Evolutionary conservation across 2,113 vertebrate species (phyloP).

Genomic region (Octodon degus): DNA sequence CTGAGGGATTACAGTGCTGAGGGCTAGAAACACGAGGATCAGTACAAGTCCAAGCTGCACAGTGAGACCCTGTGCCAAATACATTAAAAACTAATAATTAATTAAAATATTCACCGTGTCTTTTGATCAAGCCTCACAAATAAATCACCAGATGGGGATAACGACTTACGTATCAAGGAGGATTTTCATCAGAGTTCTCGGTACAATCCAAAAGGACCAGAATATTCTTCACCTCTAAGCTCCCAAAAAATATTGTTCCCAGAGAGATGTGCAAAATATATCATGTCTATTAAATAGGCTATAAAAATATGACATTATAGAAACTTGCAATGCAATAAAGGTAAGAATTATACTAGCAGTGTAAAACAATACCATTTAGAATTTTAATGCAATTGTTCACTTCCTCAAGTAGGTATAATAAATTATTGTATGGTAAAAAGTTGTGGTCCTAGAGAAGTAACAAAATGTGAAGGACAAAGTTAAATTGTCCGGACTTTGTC

Average conservation of each 20-base stretch:
- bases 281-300: background rate
- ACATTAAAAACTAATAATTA: background rate
- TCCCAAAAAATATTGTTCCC: background rate
- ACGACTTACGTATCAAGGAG: background rate
- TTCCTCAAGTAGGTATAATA: background rate
- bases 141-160: background rate
- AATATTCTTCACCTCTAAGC: background rate
- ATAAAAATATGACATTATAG: background rate
- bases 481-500: slow-evolving; percentile 21
- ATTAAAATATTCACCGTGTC: background rate
- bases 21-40: too few relatives aligned
- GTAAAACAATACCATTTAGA: background rate
- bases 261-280: background rate
- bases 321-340: background rate
- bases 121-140: background rate
- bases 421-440: background rate
- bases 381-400: slow-evolving; percentile 7
- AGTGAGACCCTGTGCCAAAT: too few relatives aligned
- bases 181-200: background rate
- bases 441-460: background rate
- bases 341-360: background rate
- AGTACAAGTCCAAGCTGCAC: too few relatives aligned
- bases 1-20: too few relatives aligned
- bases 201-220: background rate
- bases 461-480: background rate